phyloP scores from a whole-genome alignment of 2,888 invertebrate species.

The Lysandra coridon region DNA sequence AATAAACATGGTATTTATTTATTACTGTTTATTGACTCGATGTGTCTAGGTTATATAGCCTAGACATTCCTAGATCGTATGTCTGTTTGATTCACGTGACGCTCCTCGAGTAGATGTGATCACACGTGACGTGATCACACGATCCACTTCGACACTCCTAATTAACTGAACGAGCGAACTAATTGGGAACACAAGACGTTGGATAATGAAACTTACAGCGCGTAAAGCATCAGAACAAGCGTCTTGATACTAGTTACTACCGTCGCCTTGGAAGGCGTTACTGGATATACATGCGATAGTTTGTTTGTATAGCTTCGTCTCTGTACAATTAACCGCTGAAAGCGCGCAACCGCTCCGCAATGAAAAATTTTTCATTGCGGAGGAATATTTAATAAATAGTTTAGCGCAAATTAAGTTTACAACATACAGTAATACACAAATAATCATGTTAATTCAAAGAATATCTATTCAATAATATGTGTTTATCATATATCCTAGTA shows the following conservation, averaged over 20 bases:
- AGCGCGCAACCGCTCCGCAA: too few species aligned
- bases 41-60: background rate
- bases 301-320: background rate
- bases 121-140: slow-evolving; percentile 22
- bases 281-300: background rate
- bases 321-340: too few species aligned
- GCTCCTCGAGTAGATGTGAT: background rate
- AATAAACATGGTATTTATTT: too few species aligned
- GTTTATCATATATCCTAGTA: too few species aligned
- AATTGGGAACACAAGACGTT: slow-evolving; percentile 28
- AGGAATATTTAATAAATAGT: too few species aligned
- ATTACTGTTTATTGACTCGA: too few species aligned
- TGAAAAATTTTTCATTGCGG: too few species aligned
- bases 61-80: slow-evolving; percentile 13
- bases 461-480: too few species aligned
- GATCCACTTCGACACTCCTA: slow-evolving; percentile 20
- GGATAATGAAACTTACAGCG: slow-evolving; percentile 37
- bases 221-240: slow-evolving; percentile 6
- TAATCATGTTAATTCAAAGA: too few species aligned
- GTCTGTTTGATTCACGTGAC: slow-evolving; percentile 15
- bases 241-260: background rate
- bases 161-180: slow-evolving; percentile 29
- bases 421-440: too few species aligned
- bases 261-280: background rate
- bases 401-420: too few species aligned